phyloP scores from a whole-genome alignment of 2,797 vertebrate species.

The Heliangelus exortis region DNA sequence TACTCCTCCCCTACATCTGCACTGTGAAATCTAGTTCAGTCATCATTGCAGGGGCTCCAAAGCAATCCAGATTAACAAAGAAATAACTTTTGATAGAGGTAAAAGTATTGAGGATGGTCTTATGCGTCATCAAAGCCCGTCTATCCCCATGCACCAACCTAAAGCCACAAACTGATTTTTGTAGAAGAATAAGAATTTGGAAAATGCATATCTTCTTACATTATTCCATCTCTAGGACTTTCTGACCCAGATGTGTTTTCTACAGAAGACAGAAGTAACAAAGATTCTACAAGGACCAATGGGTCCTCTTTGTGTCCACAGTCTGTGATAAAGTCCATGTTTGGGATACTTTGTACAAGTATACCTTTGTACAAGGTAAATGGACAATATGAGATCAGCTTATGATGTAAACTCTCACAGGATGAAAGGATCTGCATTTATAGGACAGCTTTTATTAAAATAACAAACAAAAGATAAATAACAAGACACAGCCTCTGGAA shows the following conservation, averaged over 20 bases:
- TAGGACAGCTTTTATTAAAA: not conserved
- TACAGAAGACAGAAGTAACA: not conserved
- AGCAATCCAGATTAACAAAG: not conserved
- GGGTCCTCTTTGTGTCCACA: not conserved
- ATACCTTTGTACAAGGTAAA: not conserved
- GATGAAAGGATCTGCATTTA: not conserved
- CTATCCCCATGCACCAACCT: not conserved
- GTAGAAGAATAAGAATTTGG: not conserved
- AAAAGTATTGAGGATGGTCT: not conserved
- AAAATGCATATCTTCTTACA: not conserved
- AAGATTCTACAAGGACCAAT: not conserved
- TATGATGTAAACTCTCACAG: not conserved
- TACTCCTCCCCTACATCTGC: rapidly evolving
- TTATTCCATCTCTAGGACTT: not conserved
- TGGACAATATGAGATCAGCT: not conserved
- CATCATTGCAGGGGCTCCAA: not conserved
- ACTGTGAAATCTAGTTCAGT: not conserved
- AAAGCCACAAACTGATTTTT: not conserved
- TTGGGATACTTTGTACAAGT: not conserved
- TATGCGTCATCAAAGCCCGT: not conserved
- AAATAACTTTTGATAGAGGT: not conserved
- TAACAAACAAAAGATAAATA: not conserved
- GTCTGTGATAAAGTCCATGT: not conserved
- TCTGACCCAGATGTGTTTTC: not conserved
- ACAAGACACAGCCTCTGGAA: not conserved